phyloP scores from a whole-genome alignment of 2,888 invertebrate species.

The Hemithea aestivaria region DNA sequence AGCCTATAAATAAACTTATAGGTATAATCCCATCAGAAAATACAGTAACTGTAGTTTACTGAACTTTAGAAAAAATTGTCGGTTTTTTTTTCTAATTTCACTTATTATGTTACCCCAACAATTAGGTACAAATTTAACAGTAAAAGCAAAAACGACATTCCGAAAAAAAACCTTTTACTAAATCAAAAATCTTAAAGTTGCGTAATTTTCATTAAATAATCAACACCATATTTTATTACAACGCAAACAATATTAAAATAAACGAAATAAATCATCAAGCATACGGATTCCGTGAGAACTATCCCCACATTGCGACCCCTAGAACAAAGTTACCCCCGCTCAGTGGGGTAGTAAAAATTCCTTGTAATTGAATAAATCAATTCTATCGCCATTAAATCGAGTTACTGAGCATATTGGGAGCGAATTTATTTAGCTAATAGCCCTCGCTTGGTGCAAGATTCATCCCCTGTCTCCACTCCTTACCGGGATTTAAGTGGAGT shows the following conservation, averaged over 20 bases:
- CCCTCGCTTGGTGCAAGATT: conserved; percentile 52
- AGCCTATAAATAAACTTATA: too few species aligned
- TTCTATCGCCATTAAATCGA: conserved; percentile 79
- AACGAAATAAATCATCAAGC: conserved; percentile 52
- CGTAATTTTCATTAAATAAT: too few species aligned
- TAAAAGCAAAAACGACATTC: too few species aligned
- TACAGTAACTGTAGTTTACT: too few species aligned
- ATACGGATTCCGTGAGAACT: conserved; percentile 66
- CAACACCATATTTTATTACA: conserved; percentile 13
- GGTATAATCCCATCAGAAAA: too few species aligned
- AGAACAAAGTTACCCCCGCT: conserved; percentile 73
- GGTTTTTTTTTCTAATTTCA: too few species aligned
- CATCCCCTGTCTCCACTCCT: conserved; percentile 47
- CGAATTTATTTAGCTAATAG: conserved; percentile 79
- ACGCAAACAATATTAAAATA: conserved; percentile 13
- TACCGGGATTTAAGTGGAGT: conserved; percentile 13
- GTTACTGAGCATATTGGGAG: conserved; percentile 78
- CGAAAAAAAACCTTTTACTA: too few species aligned
- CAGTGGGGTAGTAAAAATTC: conserved; percentile 76
- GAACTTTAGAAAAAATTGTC: too few species aligned
- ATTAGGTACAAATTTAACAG: too few species aligned
- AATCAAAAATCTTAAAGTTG: too few species aligned
- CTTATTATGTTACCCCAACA: too few species aligned
- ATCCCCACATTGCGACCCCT: conserved; percentile 58
- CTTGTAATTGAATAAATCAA: conserved; percentile 79